A percentile compares a stretch with the other conserved stretches of the same genome.
Conservation (phyloP, 2,888 invertebrate genomes). For the Entomobrya proxima region DNA sequence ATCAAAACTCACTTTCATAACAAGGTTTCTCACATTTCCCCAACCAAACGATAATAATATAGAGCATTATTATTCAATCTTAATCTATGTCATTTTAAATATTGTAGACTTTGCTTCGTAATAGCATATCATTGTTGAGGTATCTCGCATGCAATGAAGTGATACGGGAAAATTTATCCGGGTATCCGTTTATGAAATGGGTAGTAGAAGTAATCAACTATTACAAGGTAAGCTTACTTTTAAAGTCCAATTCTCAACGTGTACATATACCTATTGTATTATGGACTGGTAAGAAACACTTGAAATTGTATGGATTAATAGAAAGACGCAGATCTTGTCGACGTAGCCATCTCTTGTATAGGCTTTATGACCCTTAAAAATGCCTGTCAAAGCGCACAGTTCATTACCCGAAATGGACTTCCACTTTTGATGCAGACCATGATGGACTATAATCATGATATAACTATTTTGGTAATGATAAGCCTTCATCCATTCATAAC, state of each 20-base stretch:
- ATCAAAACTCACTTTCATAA: conserved; percentile 43
- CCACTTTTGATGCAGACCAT: conserved; percentile 62
- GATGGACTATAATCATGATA: conserved; percentile 45
- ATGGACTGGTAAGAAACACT: too few species aligned
- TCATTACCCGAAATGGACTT: conserved; percentile 62
- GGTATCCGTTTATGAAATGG: conserved; percentile 51
- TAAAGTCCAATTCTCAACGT: too few species aligned
- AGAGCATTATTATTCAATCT: neutral
- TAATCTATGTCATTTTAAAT: neutral
- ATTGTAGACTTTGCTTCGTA: conserved; percentile 66
- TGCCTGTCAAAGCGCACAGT: conserved; percentile 64
- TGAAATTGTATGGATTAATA: too few species aligned
- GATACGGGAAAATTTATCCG: conserved; percentile 44
- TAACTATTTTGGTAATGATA: conserved; percentile 30
- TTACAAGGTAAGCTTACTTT: conserved; percentile 20
- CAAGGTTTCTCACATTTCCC: too few species aligned
- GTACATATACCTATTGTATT: neutral
- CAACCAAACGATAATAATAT: neutral
- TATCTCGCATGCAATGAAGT: conserved; percentile 59
- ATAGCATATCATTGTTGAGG: conserved; percentile 66
- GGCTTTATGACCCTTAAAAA: conserved; percentile 48
- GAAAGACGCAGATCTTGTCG: conserved; percentile 65
- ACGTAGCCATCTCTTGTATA: conserved; percentile 67
- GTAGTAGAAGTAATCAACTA: conserved; percentile 41
- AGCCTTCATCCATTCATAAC: neutral